Base-by-base conservation (phyloP, 2,888 invertebrate genomes). In the Drosophila quasianomalipes region DNA sequence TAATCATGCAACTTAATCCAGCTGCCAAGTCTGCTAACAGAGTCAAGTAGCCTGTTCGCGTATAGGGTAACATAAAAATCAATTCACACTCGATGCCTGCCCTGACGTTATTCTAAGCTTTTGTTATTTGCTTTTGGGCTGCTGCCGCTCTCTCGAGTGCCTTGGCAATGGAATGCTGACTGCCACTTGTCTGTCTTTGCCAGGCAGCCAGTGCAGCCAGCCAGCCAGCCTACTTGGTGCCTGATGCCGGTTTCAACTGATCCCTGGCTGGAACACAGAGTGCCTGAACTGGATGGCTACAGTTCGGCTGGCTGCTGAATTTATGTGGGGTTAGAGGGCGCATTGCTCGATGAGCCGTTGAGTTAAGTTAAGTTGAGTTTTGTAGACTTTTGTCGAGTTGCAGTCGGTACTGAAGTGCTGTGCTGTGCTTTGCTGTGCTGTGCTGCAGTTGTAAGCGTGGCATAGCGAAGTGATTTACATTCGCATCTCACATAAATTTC, bases 391-490 rank as follows among this genome's bases (percentile, higher is more conserved):
- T 65, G 62, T 39, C 22, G 54, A 66, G 66, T 49, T 16, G 28
- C 22, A 58, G 71, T 60, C 41, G 53, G 33, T 33, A 44, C 55
- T 57, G 33, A 47, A 47, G 58, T 58, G 57, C 41, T 57, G 39
- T 35, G 66, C n/a, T 53, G 22, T 22, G 22, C 22, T 22, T 47
- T 51, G 33, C n/a, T 31, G 53, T 75, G 70, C 52, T 65, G 44
- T 61, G 68, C 31, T 37, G 47, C 64, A 69, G 76, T 88, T 76
- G 81, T 76, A 89, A 87, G 79, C 89, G 83, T 91, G 79, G 84
- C 89, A 87, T 88, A 70, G 81, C 91, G 78, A 92, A 92, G 90
- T 92, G 91, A 92, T 92, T 92, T 92, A 92, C 92, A 91, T 92
- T 91, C 85, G 85, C 88, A 73, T 75, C 61, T 72, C 76, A 74